A percentile compares a stretch with the other conserved stretches of the same genome.
Evolutionary conservation across 2,797 vertebrate species (phyloP).

Genomic region (Luscinia megarhynchos): DNA sequence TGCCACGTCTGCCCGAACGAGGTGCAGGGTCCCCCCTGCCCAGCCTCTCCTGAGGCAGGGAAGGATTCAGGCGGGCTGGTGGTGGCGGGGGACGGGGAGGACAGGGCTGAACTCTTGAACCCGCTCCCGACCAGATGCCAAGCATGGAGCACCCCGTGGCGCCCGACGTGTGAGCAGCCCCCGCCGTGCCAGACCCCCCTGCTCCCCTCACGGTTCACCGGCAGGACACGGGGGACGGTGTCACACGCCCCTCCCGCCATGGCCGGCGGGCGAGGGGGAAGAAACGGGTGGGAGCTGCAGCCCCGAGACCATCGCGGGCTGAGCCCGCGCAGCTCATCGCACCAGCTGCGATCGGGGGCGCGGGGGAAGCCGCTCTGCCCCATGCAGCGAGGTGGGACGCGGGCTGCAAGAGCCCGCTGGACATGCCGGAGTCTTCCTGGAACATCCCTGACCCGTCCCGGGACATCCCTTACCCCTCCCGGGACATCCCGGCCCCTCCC

Average conservation of each 20-base stretch:
- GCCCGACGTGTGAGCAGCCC: background rate
- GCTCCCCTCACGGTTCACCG: constrained; percentile 43
- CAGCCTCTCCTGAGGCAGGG: rapidly evolving
- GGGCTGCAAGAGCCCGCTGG: background rate
- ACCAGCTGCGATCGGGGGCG: rapidly evolving
- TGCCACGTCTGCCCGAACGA: background rate
- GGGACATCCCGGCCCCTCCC: background rate
- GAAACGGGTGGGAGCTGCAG: background rate
- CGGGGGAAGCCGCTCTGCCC: background rate
- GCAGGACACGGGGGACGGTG: constrained; percentile 13
- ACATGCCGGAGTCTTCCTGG: background rate
- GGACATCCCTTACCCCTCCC: rapidly evolving
- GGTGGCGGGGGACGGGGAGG: background rate
- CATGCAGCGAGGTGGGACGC: rapidly evolving
- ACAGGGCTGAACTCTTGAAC: constrained; percentile 32
- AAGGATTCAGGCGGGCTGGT: background rate
- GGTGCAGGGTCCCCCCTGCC: background rate
- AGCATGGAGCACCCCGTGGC: background rate
- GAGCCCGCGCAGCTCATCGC: background rate
- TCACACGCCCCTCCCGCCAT: background rate
- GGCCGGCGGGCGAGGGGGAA: background rate
- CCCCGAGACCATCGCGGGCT: background rate
- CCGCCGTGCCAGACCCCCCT: background rate
- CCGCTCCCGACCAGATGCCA: background rate
- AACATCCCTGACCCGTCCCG: rapidly evolving